A percentile compares a stretch with the other conserved stretches of the same genome.
phyloP scores from a whole-genome alignment of 2,113 vertebrate species.

The Halcyon senegalensis region DNA sequence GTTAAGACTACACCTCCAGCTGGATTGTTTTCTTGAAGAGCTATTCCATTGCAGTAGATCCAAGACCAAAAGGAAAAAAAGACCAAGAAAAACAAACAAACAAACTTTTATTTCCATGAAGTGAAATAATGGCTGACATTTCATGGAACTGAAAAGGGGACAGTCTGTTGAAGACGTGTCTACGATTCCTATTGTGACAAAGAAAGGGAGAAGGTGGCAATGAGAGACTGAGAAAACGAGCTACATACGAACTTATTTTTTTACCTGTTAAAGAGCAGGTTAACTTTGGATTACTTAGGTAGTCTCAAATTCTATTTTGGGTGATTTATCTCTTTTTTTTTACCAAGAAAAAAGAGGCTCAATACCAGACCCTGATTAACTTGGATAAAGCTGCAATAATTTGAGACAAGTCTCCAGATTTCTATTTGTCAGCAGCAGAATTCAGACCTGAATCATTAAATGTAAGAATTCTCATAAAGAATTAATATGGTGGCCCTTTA shows the following conservation, averaged over 20 bases:
- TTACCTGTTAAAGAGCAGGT: not conserved
- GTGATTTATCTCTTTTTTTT: not conserved
- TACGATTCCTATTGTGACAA: not conserved
- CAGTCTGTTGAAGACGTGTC: not conserved
- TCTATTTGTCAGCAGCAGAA: not conserved
- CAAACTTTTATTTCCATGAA: not conserved
- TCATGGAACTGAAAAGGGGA: not conserved
- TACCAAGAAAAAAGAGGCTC: not conserved
- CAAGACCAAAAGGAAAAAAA: not conserved
- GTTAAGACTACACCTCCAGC: not conserved
- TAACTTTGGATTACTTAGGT: not conserved
- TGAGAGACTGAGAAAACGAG: not conserved
- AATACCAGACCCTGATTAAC: not conserved
- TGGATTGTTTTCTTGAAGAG: not conserved
- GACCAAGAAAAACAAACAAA: not conserved
- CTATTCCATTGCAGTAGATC: not conserved
- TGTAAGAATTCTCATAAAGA: not conserved
- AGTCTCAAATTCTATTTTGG: not conserved
- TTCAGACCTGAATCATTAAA: not conserved
- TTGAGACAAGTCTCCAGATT: not conserved
- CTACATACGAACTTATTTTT: not conserved
- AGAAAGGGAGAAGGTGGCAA: not conserved
- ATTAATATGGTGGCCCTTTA: not conserved
- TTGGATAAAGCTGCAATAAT: not conserved
- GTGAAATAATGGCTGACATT: not conserved